Conservation (phyloP, 2,888 invertebrate species). For the Parnassius orleans region DNA sequence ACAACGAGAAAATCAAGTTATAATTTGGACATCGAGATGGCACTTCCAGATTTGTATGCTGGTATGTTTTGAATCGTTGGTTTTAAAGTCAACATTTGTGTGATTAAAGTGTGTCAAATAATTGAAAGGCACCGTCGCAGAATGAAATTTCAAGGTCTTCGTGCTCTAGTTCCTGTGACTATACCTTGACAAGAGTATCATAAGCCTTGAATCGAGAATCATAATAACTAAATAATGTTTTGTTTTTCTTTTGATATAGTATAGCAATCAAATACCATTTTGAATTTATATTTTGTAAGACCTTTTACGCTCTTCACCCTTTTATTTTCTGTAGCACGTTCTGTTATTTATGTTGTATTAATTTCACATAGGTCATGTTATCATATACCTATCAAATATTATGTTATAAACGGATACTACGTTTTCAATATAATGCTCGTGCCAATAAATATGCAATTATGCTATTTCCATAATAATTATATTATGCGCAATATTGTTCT, state of each 20-base stretch:
- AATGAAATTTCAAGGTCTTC: conserved; percentile 58
- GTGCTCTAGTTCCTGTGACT: conserved; percentile 51
- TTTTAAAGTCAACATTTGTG: conserved; percentile 41
- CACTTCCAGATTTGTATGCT: conserved; percentile 70
- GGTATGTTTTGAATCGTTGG: conserved; percentile 55
- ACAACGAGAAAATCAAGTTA: conserved; percentile 50
- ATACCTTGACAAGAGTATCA: conserved; percentile 14
- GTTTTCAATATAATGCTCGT: too few relatives aligned
- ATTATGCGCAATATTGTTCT: neutral
- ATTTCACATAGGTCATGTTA: neutral
- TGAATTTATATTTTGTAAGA: too few relatives aligned
- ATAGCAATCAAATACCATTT: too few relatives aligned
- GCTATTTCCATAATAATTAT: neutral
- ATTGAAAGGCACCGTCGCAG: conserved; percentile 47
- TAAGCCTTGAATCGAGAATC: conserved; percentile 13
- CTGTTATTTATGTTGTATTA: neutral
- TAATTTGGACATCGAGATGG: conserved; percentile 63
- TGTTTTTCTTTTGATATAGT: neutral
- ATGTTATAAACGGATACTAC: too few relatives aligned
- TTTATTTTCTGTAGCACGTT: neutral
- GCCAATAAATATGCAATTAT: neutral
- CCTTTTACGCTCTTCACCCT: too few relatives aligned
- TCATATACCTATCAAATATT: too few relatives aligned
- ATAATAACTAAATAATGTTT: neutral
- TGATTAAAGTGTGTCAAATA: conserved; percentile 43